These are phyloP conservation scores for Eufriesea mexicana DNA, from an alignment of 1,140 invertebrate species.

Conservation along the genomic window DNA sequence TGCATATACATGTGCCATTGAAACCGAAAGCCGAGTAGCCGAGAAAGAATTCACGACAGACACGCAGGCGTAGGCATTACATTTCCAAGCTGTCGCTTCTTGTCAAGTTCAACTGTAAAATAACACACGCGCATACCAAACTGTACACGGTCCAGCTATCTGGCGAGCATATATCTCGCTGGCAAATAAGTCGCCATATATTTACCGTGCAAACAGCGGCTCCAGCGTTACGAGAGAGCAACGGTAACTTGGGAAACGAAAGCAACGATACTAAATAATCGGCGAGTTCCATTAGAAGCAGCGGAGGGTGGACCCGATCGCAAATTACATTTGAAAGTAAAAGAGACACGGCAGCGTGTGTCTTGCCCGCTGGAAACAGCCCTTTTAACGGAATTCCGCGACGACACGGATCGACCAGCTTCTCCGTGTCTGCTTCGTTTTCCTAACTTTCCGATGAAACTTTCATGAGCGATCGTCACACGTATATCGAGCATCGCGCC, in stretches of 20 bases:
- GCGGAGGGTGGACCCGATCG: not conserved
- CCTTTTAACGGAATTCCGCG: slow-evolving; percentile 21
- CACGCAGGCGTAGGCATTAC: too few relatives aligned
- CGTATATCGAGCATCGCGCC: slow-evolving; percentile 8
- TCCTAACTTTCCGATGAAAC: slow-evolving; percentile 35
- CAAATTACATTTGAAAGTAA: slow-evolving; percentile 38
- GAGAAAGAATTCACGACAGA: too few relatives aligned
- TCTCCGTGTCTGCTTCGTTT: slow-evolving; percentile 2
- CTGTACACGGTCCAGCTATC: too few relatives aligned
- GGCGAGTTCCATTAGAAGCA: not conserved
- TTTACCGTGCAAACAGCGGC: not conserved
- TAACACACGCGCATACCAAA: too few relatives aligned
- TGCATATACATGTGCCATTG: too few relatives aligned
- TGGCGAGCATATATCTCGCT: not conserved
- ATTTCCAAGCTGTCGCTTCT: not conserved
- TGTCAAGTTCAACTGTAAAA: not conserved
- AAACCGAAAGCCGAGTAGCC: too few relatives aligned
- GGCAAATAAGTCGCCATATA: not conserved
- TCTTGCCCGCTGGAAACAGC: not conserved
- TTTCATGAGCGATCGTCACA: slow-evolving; percentile 35
- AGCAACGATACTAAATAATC: not conserved
- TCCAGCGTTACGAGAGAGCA: not conserved
- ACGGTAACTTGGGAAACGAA: not conserved
- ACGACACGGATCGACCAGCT: not conserved
- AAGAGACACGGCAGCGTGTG: not conserved